Evolutionary conservation across 2,797 vertebrate genomes (phyloP).

Genomic region (Sebastes trivittatus): DNA sequence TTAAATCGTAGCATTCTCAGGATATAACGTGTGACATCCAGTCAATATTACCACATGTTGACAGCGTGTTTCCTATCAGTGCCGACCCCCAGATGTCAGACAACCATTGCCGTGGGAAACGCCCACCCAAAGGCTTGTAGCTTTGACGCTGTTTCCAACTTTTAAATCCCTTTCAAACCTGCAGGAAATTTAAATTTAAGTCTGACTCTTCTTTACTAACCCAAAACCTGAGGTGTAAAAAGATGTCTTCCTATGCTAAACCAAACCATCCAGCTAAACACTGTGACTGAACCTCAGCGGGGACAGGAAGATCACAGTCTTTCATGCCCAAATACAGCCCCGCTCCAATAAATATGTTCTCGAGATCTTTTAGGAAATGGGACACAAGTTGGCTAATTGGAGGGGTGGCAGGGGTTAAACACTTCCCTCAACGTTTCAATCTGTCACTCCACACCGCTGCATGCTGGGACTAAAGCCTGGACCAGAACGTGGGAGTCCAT

Average conservation of each 20-base stretch:
- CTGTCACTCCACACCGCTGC: constrained; percentile 69
- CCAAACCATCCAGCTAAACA: not conserved
- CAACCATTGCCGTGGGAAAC: not conserved
- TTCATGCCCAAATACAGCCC: constrained; percentile 31
- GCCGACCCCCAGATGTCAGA: not conserved
- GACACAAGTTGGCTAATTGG: constrained; percentile 71
- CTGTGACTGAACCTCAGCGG: not conserved
- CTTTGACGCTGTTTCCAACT: constrained; percentile 9
- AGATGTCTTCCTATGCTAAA: not conserved
- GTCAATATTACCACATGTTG: not conserved
- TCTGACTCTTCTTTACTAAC: constrained; percentile 19
- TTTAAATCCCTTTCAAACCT: constrained; percentile 57
- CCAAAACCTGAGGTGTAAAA: constrained; percentile 15
- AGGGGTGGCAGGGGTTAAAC: constrained; percentile 72
- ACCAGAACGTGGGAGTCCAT: constrained; percentile 36
- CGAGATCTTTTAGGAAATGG: constrained; percentile 61
- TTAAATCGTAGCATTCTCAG: not conserved
- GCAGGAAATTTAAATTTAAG: constrained; percentile 75
- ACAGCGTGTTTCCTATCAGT: not conserved
- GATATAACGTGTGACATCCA: not conserved
- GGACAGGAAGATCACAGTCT: not conserved
- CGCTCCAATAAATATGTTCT: constrained; percentile 52
- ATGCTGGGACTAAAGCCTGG: constrained; percentile 48
- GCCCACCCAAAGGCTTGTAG: not conserved
- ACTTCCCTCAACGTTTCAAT: constrained; percentile 75